Evolutionary conservation across 2,888 invertebrate species (phyloP), one percentile per base, ranked within the genome.

Genomic region (Agelastica alni): DNA sequence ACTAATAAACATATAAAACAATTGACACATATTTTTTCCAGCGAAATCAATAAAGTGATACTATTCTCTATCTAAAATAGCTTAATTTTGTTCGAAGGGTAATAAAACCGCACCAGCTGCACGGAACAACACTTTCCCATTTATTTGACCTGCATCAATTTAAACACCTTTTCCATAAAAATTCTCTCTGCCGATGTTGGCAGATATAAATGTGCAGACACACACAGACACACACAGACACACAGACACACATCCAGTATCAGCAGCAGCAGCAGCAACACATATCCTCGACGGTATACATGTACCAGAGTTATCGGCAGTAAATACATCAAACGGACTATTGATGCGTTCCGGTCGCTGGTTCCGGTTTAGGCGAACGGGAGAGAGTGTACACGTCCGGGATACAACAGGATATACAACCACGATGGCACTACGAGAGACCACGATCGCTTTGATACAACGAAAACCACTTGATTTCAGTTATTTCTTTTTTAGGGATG

Each of bases 301-400:
- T 13, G 46, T 30, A 39, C 14, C 20, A 41, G 42, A 41, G 53
- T 53, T 57, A 60, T 60, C 67, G 62, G 63, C 66, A 69, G 69
- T 70, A 71, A 71, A 73, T 71, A 72, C 69, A 72, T 72, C 71
- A 72, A 68, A 71, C 69, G 31, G 48, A 64, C 64, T 72, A 73
- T 73, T 68, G 71, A 73, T 71, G 70, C 67, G 70, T 73, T 73
- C 70, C 73, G 70, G 71, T 71, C 69, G 65, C 69, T 67, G 67
- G 64, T 63, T 71, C 68, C 71, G 70, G 69, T 66, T 64, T 59
- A 66, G 54, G 56, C 60, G 62, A 57, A 65, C 59, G 63, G 60
- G 58, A 61, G 63, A 30, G 54, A 39, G 39, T 39, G 44, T 63
- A 62, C 58, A 60, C 57, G 61, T 62, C 64, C 62, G 60, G 60